Conservation (phyloP, 2,888 invertebrate genomes). For the Drepanosiphum platanoidis region DNA sequence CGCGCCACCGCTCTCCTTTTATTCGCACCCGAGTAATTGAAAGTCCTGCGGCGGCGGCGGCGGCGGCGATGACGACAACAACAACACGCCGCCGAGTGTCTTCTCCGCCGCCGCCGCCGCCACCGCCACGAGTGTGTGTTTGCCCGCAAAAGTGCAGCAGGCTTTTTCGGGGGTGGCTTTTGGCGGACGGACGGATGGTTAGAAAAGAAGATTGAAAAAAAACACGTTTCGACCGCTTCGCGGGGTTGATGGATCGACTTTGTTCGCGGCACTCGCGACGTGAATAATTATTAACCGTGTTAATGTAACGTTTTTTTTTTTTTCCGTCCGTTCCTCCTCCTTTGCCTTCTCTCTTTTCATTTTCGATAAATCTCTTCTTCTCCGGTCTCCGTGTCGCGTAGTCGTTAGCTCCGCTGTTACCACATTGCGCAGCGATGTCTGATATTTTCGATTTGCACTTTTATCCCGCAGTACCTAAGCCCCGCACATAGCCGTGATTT, state of each 20-base stretch:
- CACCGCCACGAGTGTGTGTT: too few species aligned
- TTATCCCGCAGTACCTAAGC: not conserved
- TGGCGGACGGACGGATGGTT: not conserved
- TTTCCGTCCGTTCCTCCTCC: not conserved
- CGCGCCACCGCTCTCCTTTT: conserved; percentile 3
- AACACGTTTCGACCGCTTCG: conserved; percentile 33
- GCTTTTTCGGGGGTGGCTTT: conserved; percentile 15
- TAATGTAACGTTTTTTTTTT: conserved; percentile 31
- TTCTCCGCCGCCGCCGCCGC: not conserved
- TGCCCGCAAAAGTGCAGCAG: too few species aligned
- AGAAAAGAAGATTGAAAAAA: not conserved
- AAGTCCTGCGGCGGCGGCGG: conserved; percentile 33
- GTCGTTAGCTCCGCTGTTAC: too few species aligned
- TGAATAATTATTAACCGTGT: conserved; percentile 60
- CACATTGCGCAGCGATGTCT: not conserved
- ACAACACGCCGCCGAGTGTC: conserved; percentile 21
- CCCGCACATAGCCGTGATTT: too few species aligned
- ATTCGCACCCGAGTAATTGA: conserved; percentile 49
- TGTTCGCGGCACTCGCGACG: conserved; percentile 55
- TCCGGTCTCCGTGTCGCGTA: not conserved
- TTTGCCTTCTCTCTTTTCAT: not conserved
- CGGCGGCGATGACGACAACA: not conserved
- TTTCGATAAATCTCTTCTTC: conserved; percentile 19
- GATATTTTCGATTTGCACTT: too few species aligned
- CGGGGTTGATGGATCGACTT: conserved; percentile 61